Conservation (phyloP, 2,113 vertebrate species). For the Neopipo cinnamomea region DNA sequence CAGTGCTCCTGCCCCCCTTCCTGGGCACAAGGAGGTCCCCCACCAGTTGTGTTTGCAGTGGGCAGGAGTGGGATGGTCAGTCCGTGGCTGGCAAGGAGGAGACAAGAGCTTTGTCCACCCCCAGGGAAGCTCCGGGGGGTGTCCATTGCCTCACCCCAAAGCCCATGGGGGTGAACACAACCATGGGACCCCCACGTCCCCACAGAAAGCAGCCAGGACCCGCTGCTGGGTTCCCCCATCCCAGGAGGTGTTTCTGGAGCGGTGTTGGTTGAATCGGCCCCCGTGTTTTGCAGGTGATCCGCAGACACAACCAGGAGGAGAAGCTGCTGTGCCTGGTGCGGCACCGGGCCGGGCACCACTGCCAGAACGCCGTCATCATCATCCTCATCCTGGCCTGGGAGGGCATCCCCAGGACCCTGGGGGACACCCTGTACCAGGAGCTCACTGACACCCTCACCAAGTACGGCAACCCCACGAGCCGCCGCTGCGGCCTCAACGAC, state of each 20-base stretch:
- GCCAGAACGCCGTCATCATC: constrained; percentile 90
- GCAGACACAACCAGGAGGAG: constrained; percentile 87
- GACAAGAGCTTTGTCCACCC: rapidly evolving
- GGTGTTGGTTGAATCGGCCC: neutral
- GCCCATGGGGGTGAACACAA: rapidly evolving
- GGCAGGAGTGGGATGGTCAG: rapidly evolving
- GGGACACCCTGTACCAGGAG: constrained; percentile 90
- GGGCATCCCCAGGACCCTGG: constrained; percentile 85
- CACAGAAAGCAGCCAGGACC: neutral
- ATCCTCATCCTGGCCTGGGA: constrained; percentile 98
- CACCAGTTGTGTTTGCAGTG: rapidly evolving
- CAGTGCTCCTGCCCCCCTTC: rapidly evolving
- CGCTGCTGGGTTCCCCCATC: neutral
- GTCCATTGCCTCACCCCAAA: neutral
- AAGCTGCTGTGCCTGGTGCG: constrained; percentile 93
- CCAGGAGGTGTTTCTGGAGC: neutral
- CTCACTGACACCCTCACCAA: constrained; percentile 88
- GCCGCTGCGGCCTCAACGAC: constrained; percentile 95
- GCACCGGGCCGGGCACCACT: constrained; percentile 90
- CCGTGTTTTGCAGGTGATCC: constrained; percentile 82
- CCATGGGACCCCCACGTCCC: neutral
- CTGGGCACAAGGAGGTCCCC: neutral
- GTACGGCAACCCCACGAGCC: constrained; percentile 92
- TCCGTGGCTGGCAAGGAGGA: neutral
- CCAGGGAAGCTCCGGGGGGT: neutral